These are phyloP conservation scores for Strigamia crassipes DNA, from an alignment of 2,888 invertebrate genomes.

Conservation along the genomic window DNA sequence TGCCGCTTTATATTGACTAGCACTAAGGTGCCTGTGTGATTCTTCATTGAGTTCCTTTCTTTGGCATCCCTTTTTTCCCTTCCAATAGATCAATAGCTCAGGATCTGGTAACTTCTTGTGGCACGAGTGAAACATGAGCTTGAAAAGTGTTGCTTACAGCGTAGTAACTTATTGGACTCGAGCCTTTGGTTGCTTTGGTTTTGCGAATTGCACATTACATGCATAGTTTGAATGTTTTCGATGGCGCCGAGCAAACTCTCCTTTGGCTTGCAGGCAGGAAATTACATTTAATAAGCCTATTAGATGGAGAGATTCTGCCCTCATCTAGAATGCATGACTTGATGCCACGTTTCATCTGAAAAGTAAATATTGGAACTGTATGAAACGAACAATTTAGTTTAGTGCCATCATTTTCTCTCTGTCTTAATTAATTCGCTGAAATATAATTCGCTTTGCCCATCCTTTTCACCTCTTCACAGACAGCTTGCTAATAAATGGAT, in stretches of 20 bases:
- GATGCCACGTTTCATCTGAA: neutral
- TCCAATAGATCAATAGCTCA: neutral
- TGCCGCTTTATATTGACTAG: conserved; percentile 14
- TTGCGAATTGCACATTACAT: neutral
- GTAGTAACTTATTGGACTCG: neutral
- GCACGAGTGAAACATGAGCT: conserved; percentile 1
- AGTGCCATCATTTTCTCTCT: neutral
- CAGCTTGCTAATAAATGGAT: conserved; percentile 5
- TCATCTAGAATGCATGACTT: conserved; percentile 4
- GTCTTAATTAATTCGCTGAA: conserved; percentile 3
- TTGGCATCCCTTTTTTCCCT: neutral
- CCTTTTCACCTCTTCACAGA: neutral
- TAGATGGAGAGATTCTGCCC: neutral
- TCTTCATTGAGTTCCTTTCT: conserved; percentile 5
- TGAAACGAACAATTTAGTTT: neutral
- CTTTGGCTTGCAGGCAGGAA: conserved; percentile 1
- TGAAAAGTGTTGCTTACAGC: neutral
- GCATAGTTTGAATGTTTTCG: conserved; percentile 17
- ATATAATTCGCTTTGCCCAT: neutral
- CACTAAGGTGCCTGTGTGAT: neutral
- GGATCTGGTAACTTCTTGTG: neutral
- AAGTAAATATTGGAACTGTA: conserved; percentile 14
- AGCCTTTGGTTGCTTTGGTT: conserved; percentile 1
- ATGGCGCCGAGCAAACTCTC: neutral
- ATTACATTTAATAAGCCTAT: conserved; percentile 23